Percentiles rank a stretch among this genome's conserved stretches.
Conservation (phyloP, 2,797 vertebrate species). For the Crocodylus rhombifer region DNA sequence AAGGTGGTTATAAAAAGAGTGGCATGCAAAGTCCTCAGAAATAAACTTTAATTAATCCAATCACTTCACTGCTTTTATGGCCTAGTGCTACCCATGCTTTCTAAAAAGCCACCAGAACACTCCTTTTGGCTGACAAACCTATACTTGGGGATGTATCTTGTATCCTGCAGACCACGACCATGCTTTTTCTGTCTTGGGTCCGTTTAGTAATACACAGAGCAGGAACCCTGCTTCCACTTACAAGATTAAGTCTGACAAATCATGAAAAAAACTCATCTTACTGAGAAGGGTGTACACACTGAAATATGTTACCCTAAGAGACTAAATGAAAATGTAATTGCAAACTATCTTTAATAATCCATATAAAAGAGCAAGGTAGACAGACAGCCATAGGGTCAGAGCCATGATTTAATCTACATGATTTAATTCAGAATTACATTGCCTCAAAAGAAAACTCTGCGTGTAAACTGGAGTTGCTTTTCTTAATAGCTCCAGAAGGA, state of each 20-base stretch:
- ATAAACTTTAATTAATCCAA: slow-evolving; percentile 38
- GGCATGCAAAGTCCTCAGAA: neutral
- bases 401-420: slow-evolving; percentile 30
- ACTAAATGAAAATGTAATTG: slow-evolving; percentile 9
- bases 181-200: neutral
- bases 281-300: neutral
- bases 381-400: neutral
- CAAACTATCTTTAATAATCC: slow-evolving; percentile 20
- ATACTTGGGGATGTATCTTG: neutral
- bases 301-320: too few species aligned
- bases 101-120: neutral
- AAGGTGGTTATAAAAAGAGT: slow-evolving; percentile 18
- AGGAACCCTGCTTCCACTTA: neutral
- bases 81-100: slow-evolving; percentile 14
- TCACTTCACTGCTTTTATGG: neutral
- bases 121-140: neutral
- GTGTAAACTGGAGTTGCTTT: slow-evolving; percentile 33
- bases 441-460: slow-evolving; percentile 51
- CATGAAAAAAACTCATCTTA: neutral
- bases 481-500: slow-evolving; percentile 40
- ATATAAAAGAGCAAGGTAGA: slow-evolving; percentile 31
- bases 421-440: slow-evolving; percentile 53
- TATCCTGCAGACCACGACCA: neutral
- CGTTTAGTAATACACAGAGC: neutral
- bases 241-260: neutral